Evolutionary conservation across 2,797 vertebrate species (phyloP), one percentile per base, ranked within the genome.

Genomic region (Tachyglossus aculeatus): DNA sequence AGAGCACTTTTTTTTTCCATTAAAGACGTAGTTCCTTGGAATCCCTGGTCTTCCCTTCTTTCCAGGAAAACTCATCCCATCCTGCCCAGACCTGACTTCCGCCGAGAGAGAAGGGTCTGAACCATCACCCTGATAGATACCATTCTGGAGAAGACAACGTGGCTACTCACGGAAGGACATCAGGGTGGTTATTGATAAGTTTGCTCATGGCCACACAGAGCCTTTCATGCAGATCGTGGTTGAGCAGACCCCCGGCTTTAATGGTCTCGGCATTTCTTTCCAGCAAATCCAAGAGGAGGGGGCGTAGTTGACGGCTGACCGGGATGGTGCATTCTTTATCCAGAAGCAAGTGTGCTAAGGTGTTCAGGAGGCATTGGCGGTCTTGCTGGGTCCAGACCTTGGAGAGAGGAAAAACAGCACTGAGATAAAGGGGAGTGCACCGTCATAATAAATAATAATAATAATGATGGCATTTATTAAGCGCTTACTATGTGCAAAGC

Each of bases 181-280:
- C 97, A 3, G 96, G 96, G 80, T 96, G 95, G 85, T 93, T 79
- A 68, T 87, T 83, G 7, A 98, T 82, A 64, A 99, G 92, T 70
- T 94, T 97, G 92, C 98, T 98, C 90, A 99, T 95, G 1, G 97
- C 96, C 67, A 99, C 98, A 64, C 96, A 98, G 19, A 99, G 88
- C 9, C 98, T 94, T 77, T 99, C 98, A 0, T 99, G 98, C 4
- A 95, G 93, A 86, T 99, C 98, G 1, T 98, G 96, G 86, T 96
- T 96, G 67, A 96, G 86, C 6, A 93, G 90, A 48, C 93, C 93
- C 7, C 94, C 93, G 8, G 85, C 84, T 92, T 91, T 96, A 74
- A 98, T 94, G 62, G 92, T 89, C 79, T 94, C 93, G 10, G 94
- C 95, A 34, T 95, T 98, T 62, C 97, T 94, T 86, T 98, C 97